Percentiles rank a stretch among this genome's conserved stretches.
Conservation (phyloP, 2,888 invertebrate species). For the Aphelenchoides bicaudatus region DNA sequence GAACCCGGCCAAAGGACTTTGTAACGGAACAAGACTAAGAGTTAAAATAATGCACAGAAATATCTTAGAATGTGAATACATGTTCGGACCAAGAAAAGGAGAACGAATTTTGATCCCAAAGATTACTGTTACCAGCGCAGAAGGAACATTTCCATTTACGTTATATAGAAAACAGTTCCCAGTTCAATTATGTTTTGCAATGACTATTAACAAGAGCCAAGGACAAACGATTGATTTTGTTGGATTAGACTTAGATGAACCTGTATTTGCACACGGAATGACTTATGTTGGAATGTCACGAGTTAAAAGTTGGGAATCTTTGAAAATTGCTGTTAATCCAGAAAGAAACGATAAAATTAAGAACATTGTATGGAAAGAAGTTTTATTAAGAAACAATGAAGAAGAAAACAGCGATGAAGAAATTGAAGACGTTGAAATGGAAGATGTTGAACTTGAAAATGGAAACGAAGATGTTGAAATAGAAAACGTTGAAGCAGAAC, state of each 20-base stretch:
- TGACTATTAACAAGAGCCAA: slow-evolving; percentile 12
- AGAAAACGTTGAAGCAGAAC: slow-evolving; percentile 14
- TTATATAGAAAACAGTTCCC: slow-evolving; percentile 15
- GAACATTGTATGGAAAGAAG: slow-evolving; percentile 11
- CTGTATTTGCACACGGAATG: slow-evolving; percentile 5
- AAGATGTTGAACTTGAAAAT: slow-evolving; percentile 15
- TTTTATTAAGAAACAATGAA: slow-evolving; percentile 8
- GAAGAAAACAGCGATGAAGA: neutral
- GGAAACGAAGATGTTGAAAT: neutral
- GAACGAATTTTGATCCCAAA: slow-evolving; percentile 8
- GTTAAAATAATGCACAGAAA: slow-evolving; percentile 14
- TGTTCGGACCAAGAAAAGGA: slow-evolving; percentile 4
- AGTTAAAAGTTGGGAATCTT: neutral
- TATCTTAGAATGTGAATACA: slow-evolving; percentile 10
- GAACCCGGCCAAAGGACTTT: slow-evolving; percentile 12
- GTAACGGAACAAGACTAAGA: slow-evolving; percentile 10
- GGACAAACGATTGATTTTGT: slow-evolving; percentile 18
- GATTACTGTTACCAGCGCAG: slow-evolving; percentile 6
- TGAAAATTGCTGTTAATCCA: slow-evolving; percentile 4
- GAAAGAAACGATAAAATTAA: slow-evolving; percentile 6
- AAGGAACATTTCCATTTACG: slow-evolving; percentile 16
- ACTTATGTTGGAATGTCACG: slow-evolving; percentile 12
- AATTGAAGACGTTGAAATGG: neutral
- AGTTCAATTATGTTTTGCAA: slow-evolving; percentile 14
- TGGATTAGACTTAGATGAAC: slow-evolving; percentile 14